Conservation (phyloP, 2,113 vertebrate species). For the Mixornis gularis region DNA sequence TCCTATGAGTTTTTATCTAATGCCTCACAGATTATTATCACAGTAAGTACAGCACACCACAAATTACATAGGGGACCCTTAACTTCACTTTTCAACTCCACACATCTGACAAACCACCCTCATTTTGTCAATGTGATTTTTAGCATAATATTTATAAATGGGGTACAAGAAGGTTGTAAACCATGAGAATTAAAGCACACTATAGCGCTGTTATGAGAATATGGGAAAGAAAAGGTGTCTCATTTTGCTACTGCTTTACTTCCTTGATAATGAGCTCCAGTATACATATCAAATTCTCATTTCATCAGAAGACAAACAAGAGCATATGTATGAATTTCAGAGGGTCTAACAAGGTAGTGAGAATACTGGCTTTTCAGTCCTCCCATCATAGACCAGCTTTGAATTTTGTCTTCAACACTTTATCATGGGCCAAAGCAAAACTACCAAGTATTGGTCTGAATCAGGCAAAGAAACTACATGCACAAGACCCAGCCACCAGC, state of each 20-base stretch:
- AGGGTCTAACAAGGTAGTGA: background rate
- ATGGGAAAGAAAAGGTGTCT: background rate
- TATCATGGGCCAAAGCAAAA: background rate
- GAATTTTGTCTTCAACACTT: background rate
- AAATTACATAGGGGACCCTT: background rate
- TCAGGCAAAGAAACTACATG: background rate
- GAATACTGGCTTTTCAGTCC: background rate
- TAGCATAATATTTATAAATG: background rate
- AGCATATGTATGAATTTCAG: background rate
- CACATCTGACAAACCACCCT: background rate
- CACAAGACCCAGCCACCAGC: background rate
- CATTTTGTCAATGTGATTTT: background rate
- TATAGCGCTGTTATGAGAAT: background rate
- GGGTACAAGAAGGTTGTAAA: background rate
- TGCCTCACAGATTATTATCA: background rate
- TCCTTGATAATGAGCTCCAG: background rate
- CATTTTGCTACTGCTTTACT: background rate
- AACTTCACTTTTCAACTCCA: background rate
- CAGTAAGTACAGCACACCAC: background rate
- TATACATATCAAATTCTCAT: background rate
- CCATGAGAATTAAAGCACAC: background rate
- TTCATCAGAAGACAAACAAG: background rate
- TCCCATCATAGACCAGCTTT: background rate
- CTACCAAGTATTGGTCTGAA: background rate
- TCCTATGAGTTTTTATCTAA: background rate